These are phyloP conservation scores for Drosophila miranda DNA, from an alignment of 1,140 invertebrate genomes.

Conservation along the genomic window DNA sequence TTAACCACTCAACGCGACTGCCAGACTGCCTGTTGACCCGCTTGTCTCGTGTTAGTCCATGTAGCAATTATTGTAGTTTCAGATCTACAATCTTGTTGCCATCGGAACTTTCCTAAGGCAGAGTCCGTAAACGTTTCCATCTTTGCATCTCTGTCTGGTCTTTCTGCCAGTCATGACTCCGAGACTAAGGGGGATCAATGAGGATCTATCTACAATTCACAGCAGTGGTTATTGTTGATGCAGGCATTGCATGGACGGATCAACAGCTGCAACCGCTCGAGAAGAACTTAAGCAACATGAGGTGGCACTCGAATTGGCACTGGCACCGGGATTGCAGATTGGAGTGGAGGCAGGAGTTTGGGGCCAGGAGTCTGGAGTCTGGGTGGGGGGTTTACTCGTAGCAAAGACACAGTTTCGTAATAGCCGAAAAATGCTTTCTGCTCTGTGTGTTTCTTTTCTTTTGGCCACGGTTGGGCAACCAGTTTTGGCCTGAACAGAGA, in stretches of 20 bases:
- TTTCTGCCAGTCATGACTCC: conserved; percentile 19
- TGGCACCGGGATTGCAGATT: not conserved
- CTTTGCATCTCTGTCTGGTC: not conserved
- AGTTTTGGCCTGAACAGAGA: conserved; percentile 35
- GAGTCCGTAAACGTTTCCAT: conserved; percentile 20
- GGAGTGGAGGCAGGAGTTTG: not conserved
- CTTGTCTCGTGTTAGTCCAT: conserved; percentile 19
- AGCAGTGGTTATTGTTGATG: conserved; percentile 17
- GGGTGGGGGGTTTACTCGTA: not conserved
- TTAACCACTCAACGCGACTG: conserved; percentile 14
- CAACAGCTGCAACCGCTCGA: conserved; percentile 34
- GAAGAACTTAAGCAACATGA: conserved; percentile 15
- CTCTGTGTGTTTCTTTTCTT: conserved; percentile 19
- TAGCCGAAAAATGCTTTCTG: conserved; percentile 19
- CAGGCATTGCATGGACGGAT: conserved; percentile 30
- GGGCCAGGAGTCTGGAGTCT: not conserved
- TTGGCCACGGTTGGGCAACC: conserved; percentile 27
- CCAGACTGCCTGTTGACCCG: conserved; percentile 25
- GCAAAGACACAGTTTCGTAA: conserved; percentile 22
- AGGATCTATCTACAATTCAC: conserved; percentile 19
- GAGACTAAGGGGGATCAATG: not conserved
- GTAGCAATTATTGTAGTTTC: conserved; percentile 18
- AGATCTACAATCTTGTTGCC: conserved; percentile 21
- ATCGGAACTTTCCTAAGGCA: conserved; percentile 23
- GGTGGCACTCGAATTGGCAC: not conserved